A percentile compares a stretch with the other conserved stretches of the same genome.
Conservation (phyloP, 2,113 vertebrate genomes). For the Dunckerocampus dactyliophorus region DNA sequence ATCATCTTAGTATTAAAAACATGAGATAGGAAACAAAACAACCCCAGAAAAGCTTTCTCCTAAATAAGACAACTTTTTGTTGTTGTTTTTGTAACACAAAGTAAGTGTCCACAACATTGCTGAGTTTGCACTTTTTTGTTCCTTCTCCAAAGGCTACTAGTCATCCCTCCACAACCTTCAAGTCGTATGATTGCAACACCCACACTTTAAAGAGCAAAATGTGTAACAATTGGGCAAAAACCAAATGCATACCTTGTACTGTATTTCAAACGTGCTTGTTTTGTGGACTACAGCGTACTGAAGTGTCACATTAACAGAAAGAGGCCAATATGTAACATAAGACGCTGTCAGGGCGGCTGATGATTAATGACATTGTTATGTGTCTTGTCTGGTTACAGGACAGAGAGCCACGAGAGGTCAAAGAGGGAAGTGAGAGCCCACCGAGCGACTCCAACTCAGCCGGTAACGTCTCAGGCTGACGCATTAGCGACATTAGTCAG, state of each 20-base stretch:
- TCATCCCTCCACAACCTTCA: neutral
- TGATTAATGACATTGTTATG: neutral
- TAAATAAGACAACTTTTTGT: neutral
- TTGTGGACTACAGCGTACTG: no score
- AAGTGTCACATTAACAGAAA: no score
- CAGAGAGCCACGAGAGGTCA: constrained; percentile 52
- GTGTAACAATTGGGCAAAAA: no score
- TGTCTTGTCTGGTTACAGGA: constrained; percentile 52
- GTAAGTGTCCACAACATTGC: neutral
- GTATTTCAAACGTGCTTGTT: no score
- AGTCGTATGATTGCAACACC: no score
- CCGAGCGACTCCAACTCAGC: constrained; percentile 63
- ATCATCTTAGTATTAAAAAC: neutral
- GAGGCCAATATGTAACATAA: no score
- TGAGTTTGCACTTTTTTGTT: neutral
- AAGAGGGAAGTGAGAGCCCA: constrained; percentile 70
- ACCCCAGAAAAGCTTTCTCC: neutral
- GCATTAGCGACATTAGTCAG: constrained; percentile 2
- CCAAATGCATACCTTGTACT: no score
- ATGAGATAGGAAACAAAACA: neutral
- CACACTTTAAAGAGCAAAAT: no score
- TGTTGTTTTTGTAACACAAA: neutral
- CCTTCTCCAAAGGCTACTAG: neutral
- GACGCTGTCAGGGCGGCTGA: no score
- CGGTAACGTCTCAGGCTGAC: constrained; percentile 62